Evolutionary conservation across 2,888 invertebrate species (phyloP).

Genomic region (Melieria picta): DNA sequence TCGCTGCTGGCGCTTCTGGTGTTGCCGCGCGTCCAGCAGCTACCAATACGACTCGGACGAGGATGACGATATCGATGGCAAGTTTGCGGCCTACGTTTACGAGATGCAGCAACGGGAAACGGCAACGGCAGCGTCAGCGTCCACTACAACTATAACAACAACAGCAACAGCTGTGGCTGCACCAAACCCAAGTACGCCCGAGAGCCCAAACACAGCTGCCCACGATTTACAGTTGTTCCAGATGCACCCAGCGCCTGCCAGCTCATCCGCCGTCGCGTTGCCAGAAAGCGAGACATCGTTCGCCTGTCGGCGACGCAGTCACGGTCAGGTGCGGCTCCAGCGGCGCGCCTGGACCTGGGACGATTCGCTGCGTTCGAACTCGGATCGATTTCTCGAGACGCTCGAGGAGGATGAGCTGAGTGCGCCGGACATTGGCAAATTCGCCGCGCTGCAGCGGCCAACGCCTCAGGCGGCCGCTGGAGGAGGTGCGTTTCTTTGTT

Average conservation of each 20-base stretch:
- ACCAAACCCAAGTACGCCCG: slow-evolving; percentile 17
- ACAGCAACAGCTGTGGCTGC: slow-evolving; percentile 39
- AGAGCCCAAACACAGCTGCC: background rate
- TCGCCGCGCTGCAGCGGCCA: slow-evolving; percentile 47
- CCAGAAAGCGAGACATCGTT: slow-evolving; percentile 8
- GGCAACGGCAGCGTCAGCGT: slow-evolving; percentile 17
- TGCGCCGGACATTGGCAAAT: slow-evolving; percentile 26
- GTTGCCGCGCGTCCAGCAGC: slow-evolving; percentile 38
- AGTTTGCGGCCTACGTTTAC: slow-evolving; percentile 58
- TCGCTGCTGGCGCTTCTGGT: slow-evolving; percentile 43
- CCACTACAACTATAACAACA: background rate
- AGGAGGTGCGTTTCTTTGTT: slow-evolving; percentile 2
- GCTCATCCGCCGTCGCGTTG: slow-evolving; percentile 1
- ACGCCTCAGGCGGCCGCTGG: slow-evolving; percentile 34
- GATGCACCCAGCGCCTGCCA: background rate
- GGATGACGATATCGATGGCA: slow-evolving; percentile 62
- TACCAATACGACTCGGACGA: slow-evolving; percentile 54
- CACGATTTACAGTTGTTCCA: background rate
- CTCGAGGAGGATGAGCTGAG: slow-evolving; percentile 57
- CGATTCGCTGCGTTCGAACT: slow-evolving; percentile 64
- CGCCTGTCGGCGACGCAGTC: slow-evolving; percentile 24
- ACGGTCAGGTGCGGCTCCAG: slow-evolving; percentile 9
- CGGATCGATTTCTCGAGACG: slow-evolving; percentile 64
- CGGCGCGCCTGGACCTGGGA: slow-evolving; percentile 64
- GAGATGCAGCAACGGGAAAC: slow-evolving; percentile 57